Percentiles rank a stretch among this genome's conserved stretches.
phyloP scores from a whole-genome alignment of 2,797 vertebrate species.

The Babyrousa celebensis region DNA sequence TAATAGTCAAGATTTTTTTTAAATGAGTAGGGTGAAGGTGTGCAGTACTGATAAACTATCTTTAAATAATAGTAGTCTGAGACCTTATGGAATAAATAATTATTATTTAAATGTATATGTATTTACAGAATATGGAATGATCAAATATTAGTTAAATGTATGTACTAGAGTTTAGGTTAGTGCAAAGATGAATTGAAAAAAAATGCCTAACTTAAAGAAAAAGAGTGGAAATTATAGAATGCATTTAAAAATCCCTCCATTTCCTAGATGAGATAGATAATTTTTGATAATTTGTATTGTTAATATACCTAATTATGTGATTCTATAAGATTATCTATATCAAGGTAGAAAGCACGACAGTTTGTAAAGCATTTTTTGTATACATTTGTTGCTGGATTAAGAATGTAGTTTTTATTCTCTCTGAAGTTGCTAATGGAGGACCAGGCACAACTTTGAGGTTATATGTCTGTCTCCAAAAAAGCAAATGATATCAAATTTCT shows the following conservation, averaged over 20 bases:
- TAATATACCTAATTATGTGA: not conserved
- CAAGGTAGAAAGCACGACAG: not conserved
- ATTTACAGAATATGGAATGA: not conserved
- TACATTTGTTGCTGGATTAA: slow-evolving; percentile 30
- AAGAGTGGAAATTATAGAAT: not conserved
- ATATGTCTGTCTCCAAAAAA: slow-evolving; percentile 13
- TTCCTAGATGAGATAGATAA: not conserved
- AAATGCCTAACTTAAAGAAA: slow-evolving; percentile 10
- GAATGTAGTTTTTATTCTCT: slow-evolving; percentile 9
- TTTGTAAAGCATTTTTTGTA: slow-evolving; percentile 7
- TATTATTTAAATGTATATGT: not conserved
- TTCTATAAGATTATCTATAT: not conserved
- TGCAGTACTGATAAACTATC: not conserved
- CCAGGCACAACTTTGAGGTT: not conserved
- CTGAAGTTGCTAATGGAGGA: not conserved
- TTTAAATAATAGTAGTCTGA: not conserved
- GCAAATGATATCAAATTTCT: not conserved
- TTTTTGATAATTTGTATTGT: slow-evolving; percentile 44
- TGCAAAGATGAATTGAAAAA: not conserved
- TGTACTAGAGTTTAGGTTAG: not conserved
- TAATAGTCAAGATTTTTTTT: not conserved
- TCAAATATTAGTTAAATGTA: not conserved
- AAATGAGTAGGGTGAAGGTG: not conserved
- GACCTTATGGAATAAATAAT: not conserved
- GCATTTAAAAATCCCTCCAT: slow-evolving; percentile 3